Conservation (phyloP, 2,797 vertebrate species). For the Botia kubotai region DNA sequence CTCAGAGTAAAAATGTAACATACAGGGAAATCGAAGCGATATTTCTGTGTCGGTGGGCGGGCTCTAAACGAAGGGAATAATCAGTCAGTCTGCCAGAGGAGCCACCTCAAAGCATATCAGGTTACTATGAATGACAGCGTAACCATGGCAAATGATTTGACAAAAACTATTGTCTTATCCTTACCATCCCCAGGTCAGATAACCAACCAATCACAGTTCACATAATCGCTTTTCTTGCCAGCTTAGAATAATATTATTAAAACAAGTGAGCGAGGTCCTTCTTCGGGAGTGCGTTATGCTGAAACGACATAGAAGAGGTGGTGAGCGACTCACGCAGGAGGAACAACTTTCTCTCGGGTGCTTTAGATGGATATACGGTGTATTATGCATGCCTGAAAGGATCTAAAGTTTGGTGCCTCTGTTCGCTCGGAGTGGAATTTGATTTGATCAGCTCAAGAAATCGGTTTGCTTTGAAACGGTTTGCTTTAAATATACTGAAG, state of each 20-base stretch:
- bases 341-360: conserved; percentile 69
- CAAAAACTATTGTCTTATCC: conserved; percentile 99
- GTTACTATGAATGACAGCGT: conserved; percentile 99
- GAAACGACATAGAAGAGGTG: conserved; percentile 79
- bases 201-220: conserved; percentile 98
- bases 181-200: conserved; percentile 96
- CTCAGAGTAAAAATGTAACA: conserved; percentile 67
- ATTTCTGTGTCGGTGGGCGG: conserved; percentile 83
- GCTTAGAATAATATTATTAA: conserved; percentile 99
- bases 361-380: conserved; percentile 74
- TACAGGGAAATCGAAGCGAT: conserved; percentile 75
- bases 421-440: conserved; percentile 66
- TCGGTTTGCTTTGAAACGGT: conserved; percentile 43
- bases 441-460: conserved; percentile 53
- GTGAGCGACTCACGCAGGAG: conserved; percentile 74
- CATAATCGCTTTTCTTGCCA: conserved; percentile 94
- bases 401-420: conserved; percentile 68
- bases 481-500: conserved; percentile 67
- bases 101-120: conserved; percentile 93
- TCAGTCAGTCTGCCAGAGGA: conserved; percentile 88
- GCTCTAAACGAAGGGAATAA: conserved; percentile 84
- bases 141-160: conserved; percentile 99
- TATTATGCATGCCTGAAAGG: conserved; percentile 69
- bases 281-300: conserved; percentile 81
- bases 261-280: conserved; percentile 79